Evolutionary conservation across 2,797 vertebrate species (phyloP).

Genomic region (Sciurus vulgaris): DNA sequence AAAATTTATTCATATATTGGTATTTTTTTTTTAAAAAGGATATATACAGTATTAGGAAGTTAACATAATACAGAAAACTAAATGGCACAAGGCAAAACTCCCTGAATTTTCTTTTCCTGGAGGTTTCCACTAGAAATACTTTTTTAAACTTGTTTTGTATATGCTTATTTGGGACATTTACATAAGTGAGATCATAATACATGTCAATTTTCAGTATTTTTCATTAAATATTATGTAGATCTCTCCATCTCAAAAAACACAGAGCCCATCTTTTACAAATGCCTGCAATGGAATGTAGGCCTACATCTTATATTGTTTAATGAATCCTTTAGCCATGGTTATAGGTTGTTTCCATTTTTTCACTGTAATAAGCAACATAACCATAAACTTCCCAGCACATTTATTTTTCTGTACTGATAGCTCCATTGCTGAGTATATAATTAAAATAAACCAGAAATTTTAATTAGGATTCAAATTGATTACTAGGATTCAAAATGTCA

Average conservation of each 20-base stretch:
- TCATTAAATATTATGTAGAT: background rate
- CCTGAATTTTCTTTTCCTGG: background rate
- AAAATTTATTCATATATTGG: background rate
- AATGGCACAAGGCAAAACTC: background rate
- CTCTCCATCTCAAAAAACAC: background rate
- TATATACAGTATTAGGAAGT: background rate
- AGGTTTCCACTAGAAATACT: no score
- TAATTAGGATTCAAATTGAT: background rate
- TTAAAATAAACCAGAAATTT: background rate
- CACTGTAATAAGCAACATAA: background rate
- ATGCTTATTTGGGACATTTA: background rate
- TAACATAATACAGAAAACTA: background rate
- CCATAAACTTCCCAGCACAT: background rate
- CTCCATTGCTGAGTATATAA: background rate
- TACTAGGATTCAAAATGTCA: background rate
- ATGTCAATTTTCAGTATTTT: background rate
- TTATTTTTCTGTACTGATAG: background rate
- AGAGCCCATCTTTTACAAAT: background rate
- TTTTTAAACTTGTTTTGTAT: background rate
- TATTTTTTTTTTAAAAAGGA: constrained; percentile 28
- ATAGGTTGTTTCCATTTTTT: background rate
- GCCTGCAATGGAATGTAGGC: background rate
- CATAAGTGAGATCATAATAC: background rate
- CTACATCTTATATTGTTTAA: background rate
- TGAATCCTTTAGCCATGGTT: background rate